Evolutionary conservation across 1,140 invertebrate species (phyloP), one percentile per base, ranked within the genome.

Genomic region (Penaeus chinensis): DNA sequence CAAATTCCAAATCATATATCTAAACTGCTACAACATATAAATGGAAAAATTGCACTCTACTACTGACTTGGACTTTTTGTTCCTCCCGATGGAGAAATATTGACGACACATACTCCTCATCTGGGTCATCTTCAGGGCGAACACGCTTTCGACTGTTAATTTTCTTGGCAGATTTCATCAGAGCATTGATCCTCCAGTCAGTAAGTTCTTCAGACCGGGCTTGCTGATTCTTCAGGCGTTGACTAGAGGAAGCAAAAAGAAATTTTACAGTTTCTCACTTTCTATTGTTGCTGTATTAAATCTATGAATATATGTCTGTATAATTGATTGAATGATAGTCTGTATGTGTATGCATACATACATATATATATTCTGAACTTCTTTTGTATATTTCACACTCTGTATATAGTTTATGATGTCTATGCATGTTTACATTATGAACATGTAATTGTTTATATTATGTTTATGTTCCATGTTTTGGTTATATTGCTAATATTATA

Each of bases 141-240:
- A 71, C 60, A 20, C 89, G 79, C 74, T 89, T 89, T 24, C 66
- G 81, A 32, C 27, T 54, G 32, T 89, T 63, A 3, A 80, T 65
- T 18, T 87, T 83, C 80, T 87, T 83, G 24, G 82, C 62, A n/a
- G 85, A 81, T n/a, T 87, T 87, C 78, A 82, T 62, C 7, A 87
- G 78, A 2, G 66, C 63, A 60, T 47, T 80, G 11, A 89, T 82
- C 37, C 66, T 82, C 71, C 71, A 87, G 42, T 89, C 89, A 22
- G 81, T 85, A 8, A 79, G 66, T 63, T 89, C 89, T 24, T 89
- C 89, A 37, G 74, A 74, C 22, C 80, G 81, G 13, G 74, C 42
- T 42, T 89, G 69, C 76, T 89, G 89, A 32, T 89, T 81, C 24
- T 66, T 81, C 65, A 90, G 62, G 13, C 87, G 87, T 37, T 89